Evolutionary conservation across 2,888 invertebrate genomes (phyloP).

Genomic region (Clanis bilineata): DNA sequence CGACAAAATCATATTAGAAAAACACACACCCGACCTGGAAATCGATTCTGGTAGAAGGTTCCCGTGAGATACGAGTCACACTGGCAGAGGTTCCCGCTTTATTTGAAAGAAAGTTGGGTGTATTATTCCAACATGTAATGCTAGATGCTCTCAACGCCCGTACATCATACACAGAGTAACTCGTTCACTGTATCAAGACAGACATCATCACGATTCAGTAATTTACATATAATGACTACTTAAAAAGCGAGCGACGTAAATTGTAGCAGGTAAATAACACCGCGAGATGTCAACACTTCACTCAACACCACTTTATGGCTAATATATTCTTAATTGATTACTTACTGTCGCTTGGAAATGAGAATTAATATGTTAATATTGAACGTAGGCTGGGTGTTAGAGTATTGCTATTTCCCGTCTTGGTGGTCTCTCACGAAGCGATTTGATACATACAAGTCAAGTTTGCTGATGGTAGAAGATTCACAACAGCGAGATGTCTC

Average conservation of each 20-base stretch:
- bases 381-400: not conserved
- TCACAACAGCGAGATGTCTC: no score
- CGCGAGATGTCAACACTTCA: constrained; percentile 53
- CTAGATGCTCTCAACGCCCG: constrained; percentile 24
- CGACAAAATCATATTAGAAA: no score
- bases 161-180: constrained; percentile 38
- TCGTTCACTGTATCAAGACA: constrained; percentile 56
- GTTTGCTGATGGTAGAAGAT: no score
- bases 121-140: not conserved
- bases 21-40: no score
- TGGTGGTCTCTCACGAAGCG: no score
- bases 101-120: no score
- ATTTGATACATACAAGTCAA: no score
- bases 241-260: constrained; percentile 64
- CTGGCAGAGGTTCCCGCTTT: no score
- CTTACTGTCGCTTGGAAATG: constrained; percentile 1
- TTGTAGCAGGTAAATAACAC: constrained; percentile 44
- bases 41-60: no score
- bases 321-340: constrained; percentile 14
- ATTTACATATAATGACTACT: constrained; percentile 75
- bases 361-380: not conserved
- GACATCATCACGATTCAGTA: constrained; percentile 43
- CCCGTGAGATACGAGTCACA: no score
- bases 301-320: constrained; percentile 1
- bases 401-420: no score